Percentiles rank a stretch among this genome's conserved stretches.
Conservation (phyloP, 2,797 vertebrate species). For the Neoniphon sammara region DNA sequence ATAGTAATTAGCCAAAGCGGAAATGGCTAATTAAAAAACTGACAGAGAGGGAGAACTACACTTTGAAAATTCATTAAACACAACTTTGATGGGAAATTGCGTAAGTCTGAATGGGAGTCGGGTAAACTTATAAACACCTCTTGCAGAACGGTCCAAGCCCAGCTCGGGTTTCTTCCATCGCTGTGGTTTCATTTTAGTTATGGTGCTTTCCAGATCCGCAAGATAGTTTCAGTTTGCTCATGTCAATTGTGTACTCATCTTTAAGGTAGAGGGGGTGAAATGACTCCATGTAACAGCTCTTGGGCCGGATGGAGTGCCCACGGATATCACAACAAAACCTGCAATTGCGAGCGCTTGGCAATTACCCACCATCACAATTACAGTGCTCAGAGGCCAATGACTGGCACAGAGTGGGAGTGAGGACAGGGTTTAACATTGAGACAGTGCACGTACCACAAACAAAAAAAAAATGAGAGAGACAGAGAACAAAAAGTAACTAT, state of each 20-base stretch:
- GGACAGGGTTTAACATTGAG: conserved; percentile 33
- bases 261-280: neutral
- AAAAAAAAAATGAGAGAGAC: conserved; percentile 34
- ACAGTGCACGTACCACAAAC: conserved; percentile 12
- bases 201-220: conserved; percentile 5
- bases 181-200: neutral
- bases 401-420: conserved; percentile 37
- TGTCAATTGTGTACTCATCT: neutral
- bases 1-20: conserved; percentile 52
- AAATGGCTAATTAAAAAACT: conserved; percentile 67
- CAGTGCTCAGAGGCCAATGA: conserved; percentile 41
- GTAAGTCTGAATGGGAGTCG: neutral
- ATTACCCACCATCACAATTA: conserved; percentile 52
- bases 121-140: conserved; percentile 26
- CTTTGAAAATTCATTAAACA: conserved; percentile 58
- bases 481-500: conserved; percentile 13
- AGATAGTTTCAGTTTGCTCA: conserved; percentile 7
- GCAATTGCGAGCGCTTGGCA: conserved; percentile 50
- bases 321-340: conserved; percentile 46
- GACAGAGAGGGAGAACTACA: conserved; percentile 23
- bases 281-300: conserved; percentile 17
- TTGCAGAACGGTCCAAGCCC: neutral
- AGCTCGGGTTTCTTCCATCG: neutral
- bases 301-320: conserved; percentile 19
- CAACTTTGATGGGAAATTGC: conserved; percentile 41